Percentiles rank a stretch among this genome's conserved stretches.
Evolutionary conservation across 2,113 vertebrate genomes (phyloP).

Genomic region (Lynx canadensis): DNA sequence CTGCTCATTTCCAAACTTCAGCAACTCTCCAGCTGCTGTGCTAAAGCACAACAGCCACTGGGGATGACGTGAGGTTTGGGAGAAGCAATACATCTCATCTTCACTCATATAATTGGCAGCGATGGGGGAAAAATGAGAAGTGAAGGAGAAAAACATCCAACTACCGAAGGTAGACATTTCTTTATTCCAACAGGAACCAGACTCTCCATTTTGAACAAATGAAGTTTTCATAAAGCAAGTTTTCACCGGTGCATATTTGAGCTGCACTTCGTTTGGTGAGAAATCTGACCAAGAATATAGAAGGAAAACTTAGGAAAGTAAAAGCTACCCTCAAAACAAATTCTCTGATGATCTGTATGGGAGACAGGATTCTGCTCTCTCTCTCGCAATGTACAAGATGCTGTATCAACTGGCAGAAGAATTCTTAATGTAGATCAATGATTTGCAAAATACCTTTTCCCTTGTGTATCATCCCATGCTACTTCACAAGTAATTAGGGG

Average conservation of each 20-base stretch:
- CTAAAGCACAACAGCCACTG: background rate
- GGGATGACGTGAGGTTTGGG: background rate
- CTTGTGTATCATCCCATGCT: background rate
- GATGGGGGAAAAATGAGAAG: background rate
- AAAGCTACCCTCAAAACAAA: background rate
- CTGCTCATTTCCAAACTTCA: background rate
- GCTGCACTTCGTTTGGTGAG: background rate
- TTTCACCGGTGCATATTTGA: background rate
- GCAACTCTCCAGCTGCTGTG: background rate
- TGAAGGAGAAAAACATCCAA: background rate
- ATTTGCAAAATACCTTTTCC: conserved; percentile 10
- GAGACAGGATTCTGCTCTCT: background rate
- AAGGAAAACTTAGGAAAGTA: background rate
- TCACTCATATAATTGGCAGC: background rate
- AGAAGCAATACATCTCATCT: background rate
- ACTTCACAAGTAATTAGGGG: conserved; percentile 6
- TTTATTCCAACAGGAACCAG: background rate
- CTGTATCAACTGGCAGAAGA: background rate
- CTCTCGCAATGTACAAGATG: background rate
- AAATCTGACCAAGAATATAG: background rate
- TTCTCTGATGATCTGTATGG: background rate
- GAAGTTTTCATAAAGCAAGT: background rate
- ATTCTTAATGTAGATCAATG: conserved; percentile 25
- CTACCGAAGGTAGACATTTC: background rate
- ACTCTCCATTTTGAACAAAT: background rate